Evolutionary conservation across 1,140 invertebrate species (phyloP), one percentile per base, ranked within the genome.

Genomic region (Achroia grisella): DNA sequence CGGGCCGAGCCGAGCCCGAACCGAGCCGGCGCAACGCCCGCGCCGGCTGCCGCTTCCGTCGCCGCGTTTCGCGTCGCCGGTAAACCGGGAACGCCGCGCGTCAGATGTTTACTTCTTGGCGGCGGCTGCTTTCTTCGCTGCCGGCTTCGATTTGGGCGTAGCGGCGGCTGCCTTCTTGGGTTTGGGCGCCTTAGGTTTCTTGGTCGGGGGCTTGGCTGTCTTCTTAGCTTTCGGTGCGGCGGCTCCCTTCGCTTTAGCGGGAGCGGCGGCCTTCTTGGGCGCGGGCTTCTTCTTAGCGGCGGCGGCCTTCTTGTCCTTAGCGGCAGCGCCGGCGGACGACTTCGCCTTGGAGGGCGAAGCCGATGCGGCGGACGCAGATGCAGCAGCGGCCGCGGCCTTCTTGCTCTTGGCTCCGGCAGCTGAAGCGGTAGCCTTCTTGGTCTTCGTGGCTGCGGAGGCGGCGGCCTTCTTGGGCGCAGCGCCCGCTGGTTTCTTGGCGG

Each of bases 171-270:
- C 61, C 52, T 73, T 73, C 58, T 73, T 73, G 0, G 70, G 70
- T 37, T 71, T 73, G 15, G 67, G 70, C 34, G 70, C 67, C 48
- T 72, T 72, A 0, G 70, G 70, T 37, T 72, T 70, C 46, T 72
- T 72, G 2, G 63, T 70, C 0, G 69, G 69, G 6, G 70, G 70
- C 34, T 73, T n/a, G n/a, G n/a, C n/a, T n/a, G n/a, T n/a, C n/a
- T n/a, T n/a, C n/a, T n/a, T n/a, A n/a, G n/a, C n/a, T 73, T n/a
- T n/a, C n/a, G n/a, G n/a, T n/a, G n/a, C n/a, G 12, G 67, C 60
- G 41, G 43, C 63, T 52, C 69, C 63, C 54, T 71, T 66, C 8
- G 64, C 62, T 28, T 71, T 73, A n/a, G n/a, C n/a, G 0, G 42
- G 42, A 10, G 31, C 35, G 42, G 36, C 37, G 14, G 36, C 42